Evolutionary conservation across 2,888 invertebrate genomes (phyloP), one percentile per base, ranked within the genome.

Genomic region (Drosophila sordidula): DNA sequence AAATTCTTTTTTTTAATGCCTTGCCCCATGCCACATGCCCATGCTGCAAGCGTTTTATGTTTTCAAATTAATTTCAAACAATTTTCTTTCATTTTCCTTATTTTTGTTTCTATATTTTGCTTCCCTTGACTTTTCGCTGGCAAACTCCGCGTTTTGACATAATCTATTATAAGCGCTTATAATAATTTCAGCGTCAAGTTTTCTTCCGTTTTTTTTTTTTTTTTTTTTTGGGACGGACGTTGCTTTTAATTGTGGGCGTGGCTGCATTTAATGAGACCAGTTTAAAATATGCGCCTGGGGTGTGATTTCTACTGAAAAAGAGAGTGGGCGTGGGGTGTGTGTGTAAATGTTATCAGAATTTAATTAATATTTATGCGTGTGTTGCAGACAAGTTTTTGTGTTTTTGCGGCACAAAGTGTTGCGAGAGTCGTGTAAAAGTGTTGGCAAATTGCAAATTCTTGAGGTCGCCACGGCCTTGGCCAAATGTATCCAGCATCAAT

Each of bases 231-330:
- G 6, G 38, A n/a, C 45, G 32, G 38, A 39, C 52, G 62, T 26
- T 69, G 65, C 41, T 66, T 66, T 80, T 83, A 78, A 83, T 73
- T 84, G 76, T 76, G 65, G 81, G 81, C 85, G 85, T 81, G 84
- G 70, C 61, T 12, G 14, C 66, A 67, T 61, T 70, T 79, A 76
- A 84, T 79, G 67, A 81, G 74, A 64, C 54, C 47, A 45, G 50
- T n/a, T 47, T 46, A 4, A 51, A 67, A 70, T 65, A 59, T 46
- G 44, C 56, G 39, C n/a, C 55, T 6, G 32, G 71, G 75, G 78
- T 61, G 71, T 47, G 58, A 71, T 67, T 67, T 42, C 3, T 29
- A 9, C 29, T 16, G 45, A 3, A 14, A 41, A 14, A 9, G 16
- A 26, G 26, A 18, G 1, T 18, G 18, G 18, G 18, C 2, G 18